Base-by-base conservation (phyloP, 2,113 vertebrate species). In the Proteles cristata region DNA sequence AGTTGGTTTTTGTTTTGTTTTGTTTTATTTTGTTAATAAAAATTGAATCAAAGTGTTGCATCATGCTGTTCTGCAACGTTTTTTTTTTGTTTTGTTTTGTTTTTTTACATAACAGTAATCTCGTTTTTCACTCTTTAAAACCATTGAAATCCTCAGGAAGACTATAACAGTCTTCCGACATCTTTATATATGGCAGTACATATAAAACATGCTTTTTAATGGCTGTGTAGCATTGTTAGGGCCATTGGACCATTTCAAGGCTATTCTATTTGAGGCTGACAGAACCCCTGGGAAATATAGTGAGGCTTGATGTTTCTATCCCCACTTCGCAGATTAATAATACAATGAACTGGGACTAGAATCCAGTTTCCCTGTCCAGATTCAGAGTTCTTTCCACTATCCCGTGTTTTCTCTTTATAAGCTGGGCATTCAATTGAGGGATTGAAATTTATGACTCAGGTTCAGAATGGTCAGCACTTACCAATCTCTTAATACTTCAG, bases 141-240 rank as follows among this genome's bases (percentile, higher is more conserved):
- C 25, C 81, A 58, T 55, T 71, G 45, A 92, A 68, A 63, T 76
- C 35, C 45, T 76, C 39, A 69, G 26, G 58, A 85, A 76, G 61
- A 77, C 61, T 43, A 17, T 69, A 76, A 33, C 4, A 61, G 33
- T 76, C 45, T 74, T 91, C 39, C 61, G 82, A 69, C 76, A 76
- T 88, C 48, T 91, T 94, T 73, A 86, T 85, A 43, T 96, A 43
- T 96, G 48, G 81, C 55, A 58, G n/a, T 87, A 87, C 39, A 81
- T 74, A 35, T 17, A 65, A 45, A 43, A 85, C 10, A 50, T 50
- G 21, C 35, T 55, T 82, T 68, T 88, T 69, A 92, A 88, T 14
- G 15, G 19, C 43, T 84, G 53, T 63, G 31, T 71, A 95, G 25
- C 21, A 69, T 14, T 84, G 28, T 71, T 77, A 76, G 69, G 63